These are phyloP conservation scores for Euphonia xanthogaster DNA, from an alignment of 2,797 vertebrate species.

Conservation along the genomic window DNA sequence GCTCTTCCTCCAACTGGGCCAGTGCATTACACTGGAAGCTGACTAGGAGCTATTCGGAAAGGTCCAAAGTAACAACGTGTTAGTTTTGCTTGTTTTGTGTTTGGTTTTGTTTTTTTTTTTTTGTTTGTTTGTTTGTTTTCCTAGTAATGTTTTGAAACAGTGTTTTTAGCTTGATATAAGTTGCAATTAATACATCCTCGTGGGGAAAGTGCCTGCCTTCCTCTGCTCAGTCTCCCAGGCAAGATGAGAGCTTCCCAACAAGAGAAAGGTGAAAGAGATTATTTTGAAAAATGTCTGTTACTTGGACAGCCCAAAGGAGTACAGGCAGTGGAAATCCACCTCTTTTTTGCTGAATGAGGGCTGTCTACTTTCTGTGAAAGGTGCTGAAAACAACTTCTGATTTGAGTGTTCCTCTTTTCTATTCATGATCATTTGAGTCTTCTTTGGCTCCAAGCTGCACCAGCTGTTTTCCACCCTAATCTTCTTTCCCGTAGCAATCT, in stretches of 20 bases:
- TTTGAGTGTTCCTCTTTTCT: background rate
- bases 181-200: background rate
- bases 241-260: background rate
- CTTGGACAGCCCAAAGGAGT: background rate
- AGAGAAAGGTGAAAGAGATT: background rate
- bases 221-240: background rate
- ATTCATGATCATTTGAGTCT: background rate
- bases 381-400: background rate
- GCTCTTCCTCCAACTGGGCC: background rate
- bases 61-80: background rate
- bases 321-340: background rate
- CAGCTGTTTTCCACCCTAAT: conserved; percentile 9
- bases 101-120: background rate
- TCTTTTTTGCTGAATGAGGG: background rate
- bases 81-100: background rate
- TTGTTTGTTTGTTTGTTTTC: too few relatives aligned
- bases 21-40: fast-evolving
- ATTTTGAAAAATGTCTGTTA: background rate
- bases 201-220: background rate
- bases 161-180: background rate
- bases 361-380: background rate
- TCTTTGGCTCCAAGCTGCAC: background rate
- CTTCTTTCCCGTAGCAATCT: background rate
- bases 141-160: background rate
- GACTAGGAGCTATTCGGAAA: background rate